A percentile compares a stretch with the other conserved stretches of the same genome.
Evolutionary conservation across 2,797 vertebrate species (phyloP).

Genomic region (Sebastes hopkinsi): DNA sequence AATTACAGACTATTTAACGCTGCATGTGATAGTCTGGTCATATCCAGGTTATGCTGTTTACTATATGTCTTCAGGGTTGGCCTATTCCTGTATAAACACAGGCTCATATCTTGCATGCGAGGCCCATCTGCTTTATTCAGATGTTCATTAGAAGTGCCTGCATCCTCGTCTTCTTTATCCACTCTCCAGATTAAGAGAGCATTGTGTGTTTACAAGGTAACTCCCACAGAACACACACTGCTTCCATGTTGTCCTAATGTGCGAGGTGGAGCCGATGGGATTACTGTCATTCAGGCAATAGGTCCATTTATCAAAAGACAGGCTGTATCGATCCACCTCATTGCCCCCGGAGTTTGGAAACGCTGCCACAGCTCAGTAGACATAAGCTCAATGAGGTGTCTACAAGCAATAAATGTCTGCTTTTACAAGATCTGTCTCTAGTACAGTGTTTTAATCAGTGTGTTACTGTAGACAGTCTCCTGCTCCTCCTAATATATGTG

Average conservation of each 20-base stretch:
- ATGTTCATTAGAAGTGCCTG: conserved; percentile 38
- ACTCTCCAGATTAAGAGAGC: conserved; percentile 62
- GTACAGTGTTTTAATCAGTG: conserved; percentile 71
- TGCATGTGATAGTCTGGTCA: background rate
- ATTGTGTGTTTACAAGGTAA: conserved; percentile 60
- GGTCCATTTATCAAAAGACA: conserved; percentile 83
- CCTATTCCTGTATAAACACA: background rate
- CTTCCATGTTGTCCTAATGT: conserved; percentile 72
- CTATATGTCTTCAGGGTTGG: background rate
- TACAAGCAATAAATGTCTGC: conserved; percentile 79
- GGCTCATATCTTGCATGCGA: conserved; percentile 27
- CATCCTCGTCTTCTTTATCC: conserved; percentile 44
- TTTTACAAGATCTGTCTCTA: conserved; percentile 70
- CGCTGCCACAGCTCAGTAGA: conserved; percentile 64
- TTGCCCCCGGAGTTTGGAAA: conserved; percentile 72
- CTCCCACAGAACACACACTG: conserved; percentile 52
- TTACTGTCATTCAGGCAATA: conserved; percentile 81
- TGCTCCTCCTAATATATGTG: background rate
- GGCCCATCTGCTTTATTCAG: conserved; percentile 58
- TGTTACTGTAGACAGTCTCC: conserved; percentile 36
- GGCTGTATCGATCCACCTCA: conserved; percentile 77
- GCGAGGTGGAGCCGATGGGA: conserved; percentile 72
- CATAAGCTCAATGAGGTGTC: conserved; percentile 75
- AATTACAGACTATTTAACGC: background rate
- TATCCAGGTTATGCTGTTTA: background rate